These are phyloP conservation scores for Drosophila suzukii DNA, from an alignment of 1,140 invertebrate genomes.

Conservation along the genomic window DNA sequence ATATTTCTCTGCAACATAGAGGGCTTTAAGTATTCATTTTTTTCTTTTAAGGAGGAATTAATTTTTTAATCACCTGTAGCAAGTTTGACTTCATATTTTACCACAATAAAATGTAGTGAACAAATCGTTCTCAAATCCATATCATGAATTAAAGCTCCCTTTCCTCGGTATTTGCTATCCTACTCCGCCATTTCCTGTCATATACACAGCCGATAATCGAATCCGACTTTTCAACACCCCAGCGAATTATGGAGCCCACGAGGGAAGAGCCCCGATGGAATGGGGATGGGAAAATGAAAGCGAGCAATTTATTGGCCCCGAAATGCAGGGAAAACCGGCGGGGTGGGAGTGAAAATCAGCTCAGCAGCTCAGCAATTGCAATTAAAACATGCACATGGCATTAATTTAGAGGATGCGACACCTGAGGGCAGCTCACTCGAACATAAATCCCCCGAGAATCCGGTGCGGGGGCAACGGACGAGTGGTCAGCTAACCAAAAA, in stretches of 20 bases:
- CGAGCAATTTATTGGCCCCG: constrained; percentile 59
- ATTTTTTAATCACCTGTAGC: too few relatives aligned
- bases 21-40: too few relatives aligned
- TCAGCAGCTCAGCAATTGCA: constrained; percentile 48
- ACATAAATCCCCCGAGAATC: constrained; percentile 52
- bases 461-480: not conserved
- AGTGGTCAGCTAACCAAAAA: constrained; percentile 62
- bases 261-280: not conserved
- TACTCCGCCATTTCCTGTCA: constrained; percentile 15
- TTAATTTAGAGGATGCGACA: constrained; percentile 73
- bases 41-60: too few relatives aligned
- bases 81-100: not conserved
- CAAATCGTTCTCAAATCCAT: not conserved
- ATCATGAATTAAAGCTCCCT: constrained; percentile 10
- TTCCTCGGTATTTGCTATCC: not conserved
- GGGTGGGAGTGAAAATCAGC: constrained; percentile 41
- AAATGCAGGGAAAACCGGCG: constrained; percentile 35
- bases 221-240: constrained; percentile 43
- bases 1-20: too few relatives aligned
- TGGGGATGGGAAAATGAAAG: constrained; percentile 23
- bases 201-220: constrained; percentile 57
- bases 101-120: not conserved
- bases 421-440: constrained; percentile 54
- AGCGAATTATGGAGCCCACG: constrained; percentile 46
- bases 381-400: constrained; percentile 78